Conservation (phyloP, 2,888 invertebrate genomes). For the Chorisops tibialis region DNA sequence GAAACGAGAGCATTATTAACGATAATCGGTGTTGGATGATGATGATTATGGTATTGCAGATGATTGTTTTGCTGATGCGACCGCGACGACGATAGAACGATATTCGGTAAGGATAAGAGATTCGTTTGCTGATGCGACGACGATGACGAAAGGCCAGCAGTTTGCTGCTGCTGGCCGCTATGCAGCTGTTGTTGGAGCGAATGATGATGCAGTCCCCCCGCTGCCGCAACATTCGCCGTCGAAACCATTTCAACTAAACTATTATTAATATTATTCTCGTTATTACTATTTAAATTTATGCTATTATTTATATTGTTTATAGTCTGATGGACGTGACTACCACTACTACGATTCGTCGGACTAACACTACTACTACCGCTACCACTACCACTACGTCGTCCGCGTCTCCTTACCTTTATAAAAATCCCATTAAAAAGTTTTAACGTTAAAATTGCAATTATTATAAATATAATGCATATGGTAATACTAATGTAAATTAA, state of each 20-base stretch:
- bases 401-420: constrained; percentile 47
- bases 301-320: constrained; percentile 40
- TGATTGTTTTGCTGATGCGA: constrained; percentile 42
- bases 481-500: constrained; percentile 50
- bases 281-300: constrained; percentile 35
- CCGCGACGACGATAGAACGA: constrained; percentile 36
- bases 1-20: constrained; percentile 39
- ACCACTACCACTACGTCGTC: not conserved
- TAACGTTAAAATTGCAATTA: constrained; percentile 49
- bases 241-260: constrained; percentile 30
- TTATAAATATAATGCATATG: constrained; percentile 48
- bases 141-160: constrained; percentile 45
- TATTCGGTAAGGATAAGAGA: constrained; percentile 13
- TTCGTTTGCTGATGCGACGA: constrained; percentile 25
- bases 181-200: not conserved
- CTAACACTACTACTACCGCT: not conserved
- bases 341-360: constrained; percentile 20
- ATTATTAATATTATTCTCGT: constrained; percentile 20
- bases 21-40: constrained; percentile 54
- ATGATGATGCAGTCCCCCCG: not conserved
- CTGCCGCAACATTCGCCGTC: not conserved
- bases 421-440: constrained; percentile 51
- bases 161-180: constrained; percentile 39
- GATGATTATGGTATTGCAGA: constrained; percentile 33
- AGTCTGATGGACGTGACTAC: constrained; percentile 33